Base-by-base conservation (phyloP, 2,113 vertebrate species). In the Dipodomys spectabilis region DNA sequence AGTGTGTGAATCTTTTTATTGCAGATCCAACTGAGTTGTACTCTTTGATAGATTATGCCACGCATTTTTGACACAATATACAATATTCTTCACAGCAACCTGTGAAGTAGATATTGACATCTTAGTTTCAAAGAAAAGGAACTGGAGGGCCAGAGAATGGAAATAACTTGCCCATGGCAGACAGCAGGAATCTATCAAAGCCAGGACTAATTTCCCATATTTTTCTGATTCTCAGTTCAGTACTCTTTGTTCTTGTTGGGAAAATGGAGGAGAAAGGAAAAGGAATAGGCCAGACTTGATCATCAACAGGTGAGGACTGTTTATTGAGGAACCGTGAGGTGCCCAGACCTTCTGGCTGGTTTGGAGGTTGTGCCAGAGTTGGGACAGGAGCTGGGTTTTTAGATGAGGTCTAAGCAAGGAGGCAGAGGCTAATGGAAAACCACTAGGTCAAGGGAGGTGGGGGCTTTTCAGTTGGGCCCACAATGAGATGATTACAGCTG, bases 171-270 rank as follows among this genome's bases (percentile, higher is more conserved):
- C 49, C 57, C 25, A 30, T 8, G 23, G 79, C 23, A 95, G 15
- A 90, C 7, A 86, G 60, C 73, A 90, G 15, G 45, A 84, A 80
- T 71, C 45, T 86, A 19, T 93, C 68, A 84, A 96, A 90, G 22
- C 86, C n/a, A 92, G 44, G 90, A 80, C 49, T 49, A 75, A 74
- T 82, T 73, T 20, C 28, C 2, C 4, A 35, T 6, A 16, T 53
- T 44, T 87, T 10, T 92, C 72, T 78, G n/a, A 81, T 67, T 95
- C 32, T 28, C 23, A 79, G 2, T 79, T 80, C 18, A 60, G 32
- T 92, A 79, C 13, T 84, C 45, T 87, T 86, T 92, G 69, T 49
- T 39, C 39, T 39, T 39, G 39, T 39, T 39, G 39, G 39, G 39
- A 39, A 39, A 39, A 39, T 39, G 39, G 39, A 39, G 39, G 39